Percentiles rank a stretch among this genome's conserved stretches.
These are phyloP conservation scores for Thera britannica DNA, from an alignment of 2,888 invertebrate genomes.

Conservation along the genomic window DNA sequence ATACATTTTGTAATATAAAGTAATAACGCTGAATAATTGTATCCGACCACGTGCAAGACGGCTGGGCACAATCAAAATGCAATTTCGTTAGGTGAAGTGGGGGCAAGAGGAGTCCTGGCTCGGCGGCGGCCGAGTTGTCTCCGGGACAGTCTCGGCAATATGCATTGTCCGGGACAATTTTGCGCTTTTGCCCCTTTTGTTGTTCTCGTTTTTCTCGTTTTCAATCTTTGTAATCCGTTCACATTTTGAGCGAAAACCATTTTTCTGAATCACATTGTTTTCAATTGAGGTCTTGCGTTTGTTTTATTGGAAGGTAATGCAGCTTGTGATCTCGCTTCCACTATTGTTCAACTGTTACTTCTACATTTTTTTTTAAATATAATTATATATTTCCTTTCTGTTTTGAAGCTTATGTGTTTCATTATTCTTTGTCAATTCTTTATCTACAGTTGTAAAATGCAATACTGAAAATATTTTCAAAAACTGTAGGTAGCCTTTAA, in stretches of 20 bases:
- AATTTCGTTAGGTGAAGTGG: conserved; percentile 61
- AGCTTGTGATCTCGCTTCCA: conserved; percentile 24
- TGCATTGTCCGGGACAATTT: conserved; percentile 69
- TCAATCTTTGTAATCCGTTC: conserved; percentile 53
- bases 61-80: conserved; percentile 70
- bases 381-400: too few species aligned
- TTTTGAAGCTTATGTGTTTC: too few species aligned
- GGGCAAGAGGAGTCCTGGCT: conserved; percentile 35
- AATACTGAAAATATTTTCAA: too few species aligned
- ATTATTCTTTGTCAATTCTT: too few species aligned
- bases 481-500: too few species aligned
- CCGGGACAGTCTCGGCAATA: conserved; percentile 56
- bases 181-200: conserved; percentile 60
- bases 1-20: conserved; percentile 62
- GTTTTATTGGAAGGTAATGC: conserved; percentile 38
- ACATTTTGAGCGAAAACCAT: conserved; percentile 52
- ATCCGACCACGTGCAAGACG: conserved; percentile 66
- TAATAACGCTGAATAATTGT: conserved; percentile 73
- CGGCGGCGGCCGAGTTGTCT: conserved; percentile 30
- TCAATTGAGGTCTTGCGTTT: conserved; percentile 36
- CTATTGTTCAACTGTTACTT: not conserved
- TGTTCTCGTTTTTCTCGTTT: conserved; percentile 57
- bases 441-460: too few species aligned
- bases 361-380: not conserved
- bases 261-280: conserved; percentile 43